phyloP scores from a whole-genome alignment of 2,113 vertebrate species.

The Mastomys coucha region DNA sequence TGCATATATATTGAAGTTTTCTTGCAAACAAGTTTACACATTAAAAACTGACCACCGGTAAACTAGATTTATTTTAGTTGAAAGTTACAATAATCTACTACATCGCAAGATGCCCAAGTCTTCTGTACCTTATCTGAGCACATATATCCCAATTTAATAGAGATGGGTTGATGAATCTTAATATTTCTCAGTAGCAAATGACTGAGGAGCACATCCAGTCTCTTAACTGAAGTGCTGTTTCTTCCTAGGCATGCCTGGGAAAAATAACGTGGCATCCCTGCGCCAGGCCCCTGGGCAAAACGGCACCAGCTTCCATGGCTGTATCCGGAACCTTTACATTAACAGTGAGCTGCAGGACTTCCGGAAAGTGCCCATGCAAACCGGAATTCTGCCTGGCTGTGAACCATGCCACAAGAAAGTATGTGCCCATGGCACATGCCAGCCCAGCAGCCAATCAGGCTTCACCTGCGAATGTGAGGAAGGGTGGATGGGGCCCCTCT shows the following conservation, averaged over 20 bases:
- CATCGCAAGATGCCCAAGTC: neutral
- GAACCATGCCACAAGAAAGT: conserved; percentile 95
- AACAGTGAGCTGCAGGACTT: conserved; percentile 97
- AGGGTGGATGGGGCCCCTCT: conserved; percentile 94
- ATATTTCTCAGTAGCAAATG: neutral
- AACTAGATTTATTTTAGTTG: neutral
- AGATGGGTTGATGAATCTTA: neutral
- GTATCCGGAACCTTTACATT: conserved; percentile 95
- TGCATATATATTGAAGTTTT: neutral
- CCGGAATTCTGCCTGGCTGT: conserved; percentile 95
- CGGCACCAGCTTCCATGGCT: conserved; percentile 96
- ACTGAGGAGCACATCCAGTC: fast-evolving
- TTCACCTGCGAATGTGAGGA: conserved; percentile 96
- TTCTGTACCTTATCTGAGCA: neutral
- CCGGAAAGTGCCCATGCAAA: conserved; percentile 92
- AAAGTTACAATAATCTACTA: neutral
- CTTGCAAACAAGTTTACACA: neutral
- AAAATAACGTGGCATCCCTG: conserved; percentile 89
- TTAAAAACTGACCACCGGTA: neutral
- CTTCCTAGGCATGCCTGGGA: conserved; percentile 93
- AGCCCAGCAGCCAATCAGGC: conserved; percentile 91
- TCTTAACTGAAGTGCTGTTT: neutral
- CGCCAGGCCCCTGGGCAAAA: conserved; percentile 94
- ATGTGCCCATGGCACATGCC: conserved; percentile 95
- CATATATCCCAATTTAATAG: no score